phyloP scores from a whole-genome alignment of 2,888 invertebrate species.

The Acanthosepion pharaonis region DNA sequence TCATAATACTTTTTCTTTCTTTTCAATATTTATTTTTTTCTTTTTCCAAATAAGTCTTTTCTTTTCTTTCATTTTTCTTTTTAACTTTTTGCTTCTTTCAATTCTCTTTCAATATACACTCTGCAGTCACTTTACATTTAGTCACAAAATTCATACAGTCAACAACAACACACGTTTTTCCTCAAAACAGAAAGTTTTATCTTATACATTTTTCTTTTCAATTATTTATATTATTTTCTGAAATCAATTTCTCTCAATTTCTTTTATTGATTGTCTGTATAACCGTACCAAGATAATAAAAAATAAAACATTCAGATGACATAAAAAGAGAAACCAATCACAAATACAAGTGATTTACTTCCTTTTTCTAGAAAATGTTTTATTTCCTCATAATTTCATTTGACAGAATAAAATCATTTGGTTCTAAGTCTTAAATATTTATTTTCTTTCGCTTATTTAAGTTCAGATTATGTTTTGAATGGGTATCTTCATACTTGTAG shows the following conservation, averaged over 20 bases:
- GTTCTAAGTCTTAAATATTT: no score
- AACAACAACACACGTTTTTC: background rate
- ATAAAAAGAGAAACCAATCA: no score
- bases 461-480: no score
- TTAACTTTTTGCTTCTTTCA: background rate
- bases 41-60: no score
- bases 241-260: background rate
- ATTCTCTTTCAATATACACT: background rate
- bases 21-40: background rate
- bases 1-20: background rate
- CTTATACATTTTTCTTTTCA: background rate
- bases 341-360: no score
- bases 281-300: background rate
- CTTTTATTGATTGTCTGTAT: slow-evolving; percentile 25
- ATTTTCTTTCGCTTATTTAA: no score
- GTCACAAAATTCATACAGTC: background rate
- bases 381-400: no score
- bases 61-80: no score
- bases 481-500: no score
- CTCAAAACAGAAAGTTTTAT: background rate
- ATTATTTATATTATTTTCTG: slow-evolving; percentile 1
- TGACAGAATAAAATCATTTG: no score
- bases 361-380: no score
- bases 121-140: background rate
- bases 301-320: no score